phyloP scores from a whole-genome alignment of 1,140 invertebrate species.

The Macrobrachium nipponense region DNA sequence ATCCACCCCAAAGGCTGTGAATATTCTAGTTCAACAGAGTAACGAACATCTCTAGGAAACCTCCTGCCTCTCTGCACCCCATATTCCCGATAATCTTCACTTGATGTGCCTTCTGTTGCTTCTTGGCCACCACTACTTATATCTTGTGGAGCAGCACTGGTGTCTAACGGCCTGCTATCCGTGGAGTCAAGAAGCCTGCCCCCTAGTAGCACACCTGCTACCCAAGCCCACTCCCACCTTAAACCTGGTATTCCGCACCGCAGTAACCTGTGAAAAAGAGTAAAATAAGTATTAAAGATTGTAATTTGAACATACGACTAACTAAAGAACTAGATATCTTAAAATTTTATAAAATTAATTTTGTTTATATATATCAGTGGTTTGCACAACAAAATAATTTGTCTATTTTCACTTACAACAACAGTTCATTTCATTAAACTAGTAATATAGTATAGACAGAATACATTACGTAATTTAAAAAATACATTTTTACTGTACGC shows the following conservation, averaged over 20 bases:
- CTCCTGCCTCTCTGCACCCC: slow-evolving; percentile 57
- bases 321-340: not conserved
- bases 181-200: slow-evolving; percentile 59
- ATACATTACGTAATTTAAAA: too few species aligned
- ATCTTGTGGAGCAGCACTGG: slow-evolving; percentile 47
- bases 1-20: slow-evolving; percentile 74
- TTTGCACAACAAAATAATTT: too few species aligned
- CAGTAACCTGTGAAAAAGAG: slow-evolving; percentile 78
- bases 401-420: too few species aligned
- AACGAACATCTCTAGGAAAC: slow-evolving; percentile 62
- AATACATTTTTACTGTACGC: too few species aligned
- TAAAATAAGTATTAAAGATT: not conserved
- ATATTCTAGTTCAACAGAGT: slow-evolving; percentile 67
- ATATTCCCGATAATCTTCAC: slow-evolving; percentile 53
- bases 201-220: slow-evolving; percentile 67
- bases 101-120: slow-evolving; percentile 34
- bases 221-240: slow-evolving; percentile 69
- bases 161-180: slow-evolving; percentile 56
- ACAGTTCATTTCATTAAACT: too few species aligned
- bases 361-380: too few species aligned
- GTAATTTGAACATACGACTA: not conserved
- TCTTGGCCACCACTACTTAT: slow-evolving; percentile 41
- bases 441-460: too few species aligned
- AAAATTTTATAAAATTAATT: too few species aligned
- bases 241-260: slow-evolving; percentile 94